Percentiles rank a stretch among this genome's conserved stretches.
Evolutionary conservation across 2,888 invertebrate species (phyloP).

Genomic region (Callimorpha dominula): DNA sequence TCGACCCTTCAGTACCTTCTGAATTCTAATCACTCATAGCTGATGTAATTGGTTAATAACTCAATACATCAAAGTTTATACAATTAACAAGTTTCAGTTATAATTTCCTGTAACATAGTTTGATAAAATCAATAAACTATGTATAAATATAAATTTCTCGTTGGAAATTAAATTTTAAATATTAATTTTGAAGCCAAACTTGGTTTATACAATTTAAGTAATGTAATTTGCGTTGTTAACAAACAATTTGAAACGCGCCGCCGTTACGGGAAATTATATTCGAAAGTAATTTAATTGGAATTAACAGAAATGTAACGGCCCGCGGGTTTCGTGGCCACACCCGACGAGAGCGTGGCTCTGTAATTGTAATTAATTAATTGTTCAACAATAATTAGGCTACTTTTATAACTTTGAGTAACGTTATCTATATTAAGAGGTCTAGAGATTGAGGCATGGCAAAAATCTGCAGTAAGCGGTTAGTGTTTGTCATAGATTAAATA

Average conservation of each 20-base stretch:
- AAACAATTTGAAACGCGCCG: slow-evolving; percentile 52
- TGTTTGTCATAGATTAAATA: no score
- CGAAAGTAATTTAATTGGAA: slow-evolving; percentile 48
- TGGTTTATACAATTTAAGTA: slow-evolving; percentile 37
- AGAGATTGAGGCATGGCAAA: neutral
- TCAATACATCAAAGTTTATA: slow-evolving; percentile 45
- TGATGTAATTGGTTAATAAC: slow-evolving; percentile 42
- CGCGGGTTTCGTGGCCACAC: slow-evolving; percentile 30
- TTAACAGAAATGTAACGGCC: slow-evolving; percentile 41
- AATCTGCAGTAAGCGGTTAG: no score
- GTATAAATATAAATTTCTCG: slow-evolving; percentile 32
- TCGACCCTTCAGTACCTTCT: slow-evolving; percentile 16
- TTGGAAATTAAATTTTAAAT: slow-evolving; percentile 34
- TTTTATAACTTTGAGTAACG: neutral
- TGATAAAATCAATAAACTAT: slow-evolving; percentile 38
- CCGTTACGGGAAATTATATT: slow-evolving; percentile 45
- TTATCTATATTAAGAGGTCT: neutral
- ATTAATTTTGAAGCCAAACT: slow-evolving; percentile 38
- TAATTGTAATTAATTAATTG: slow-evolving; percentile 13
- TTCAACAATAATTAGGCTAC: slow-evolving; percentile 15
- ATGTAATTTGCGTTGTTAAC: slow-evolving; percentile 48
- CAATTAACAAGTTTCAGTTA: slow-evolving; percentile 42
- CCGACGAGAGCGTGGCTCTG: slow-evolving; percentile 5
- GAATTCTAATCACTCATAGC: slow-evolving; percentile 39
- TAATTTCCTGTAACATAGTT: slow-evolving; percentile 30